Conservation (phyloP, 2,797 vertebrate genomes). For the Microctenopoma lineatum region DNA sequence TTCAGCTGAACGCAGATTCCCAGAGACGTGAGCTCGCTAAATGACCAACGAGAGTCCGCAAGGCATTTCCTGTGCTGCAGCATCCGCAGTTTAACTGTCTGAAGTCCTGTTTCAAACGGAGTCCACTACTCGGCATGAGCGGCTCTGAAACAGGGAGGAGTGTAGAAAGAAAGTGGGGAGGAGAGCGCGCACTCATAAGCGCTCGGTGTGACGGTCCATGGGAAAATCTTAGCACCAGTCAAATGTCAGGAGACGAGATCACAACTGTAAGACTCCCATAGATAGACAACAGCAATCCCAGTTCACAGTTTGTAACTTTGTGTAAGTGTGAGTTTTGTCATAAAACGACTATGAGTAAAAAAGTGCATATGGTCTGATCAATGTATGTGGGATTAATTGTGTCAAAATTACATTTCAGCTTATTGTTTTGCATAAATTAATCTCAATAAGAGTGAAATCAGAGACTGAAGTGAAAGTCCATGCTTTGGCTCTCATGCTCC, state of each 20-base stretch:
- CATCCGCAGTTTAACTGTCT: slow-evolving; percentile 38
- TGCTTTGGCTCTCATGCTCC: not conserved
- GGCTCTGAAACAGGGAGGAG: slow-evolving; percentile 18
- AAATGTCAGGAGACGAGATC: slow-evolving; percentile 31
- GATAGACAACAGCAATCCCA: not conserved
- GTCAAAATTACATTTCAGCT: not conserved
- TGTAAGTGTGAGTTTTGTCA: too few species aligned
- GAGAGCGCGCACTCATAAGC: slow-evolving; percentile 28
- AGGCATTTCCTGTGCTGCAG: slow-evolving; percentile 44
- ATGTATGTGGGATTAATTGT: not conserved
- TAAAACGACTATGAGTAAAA: not conserved
- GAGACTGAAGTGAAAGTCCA: not conserved
- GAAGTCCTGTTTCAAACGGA: slow-evolving; percentile 19
- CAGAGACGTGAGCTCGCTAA: slow-evolving; percentile 1
- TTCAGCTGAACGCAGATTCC: slow-evolving; percentile 10
- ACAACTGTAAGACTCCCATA: slow-evolving; percentile 5
- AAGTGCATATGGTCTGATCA: not conserved
- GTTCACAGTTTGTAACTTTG: slow-evolving; percentile 1
- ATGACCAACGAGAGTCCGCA: slow-evolving; percentile 6
- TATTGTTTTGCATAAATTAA: too few species aligned
- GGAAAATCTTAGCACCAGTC: slow-evolving; percentile 57
- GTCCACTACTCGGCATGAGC: slow-evolving; percentile 26
- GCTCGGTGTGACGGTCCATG: slow-evolving; percentile 47
- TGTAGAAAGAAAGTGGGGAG: slow-evolving; percentile 1
- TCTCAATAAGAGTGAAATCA: not conserved